Base-by-base conservation (phyloP, 2,888 invertebrate genomes). In the Sphaerophoria taeniata region DNA sequence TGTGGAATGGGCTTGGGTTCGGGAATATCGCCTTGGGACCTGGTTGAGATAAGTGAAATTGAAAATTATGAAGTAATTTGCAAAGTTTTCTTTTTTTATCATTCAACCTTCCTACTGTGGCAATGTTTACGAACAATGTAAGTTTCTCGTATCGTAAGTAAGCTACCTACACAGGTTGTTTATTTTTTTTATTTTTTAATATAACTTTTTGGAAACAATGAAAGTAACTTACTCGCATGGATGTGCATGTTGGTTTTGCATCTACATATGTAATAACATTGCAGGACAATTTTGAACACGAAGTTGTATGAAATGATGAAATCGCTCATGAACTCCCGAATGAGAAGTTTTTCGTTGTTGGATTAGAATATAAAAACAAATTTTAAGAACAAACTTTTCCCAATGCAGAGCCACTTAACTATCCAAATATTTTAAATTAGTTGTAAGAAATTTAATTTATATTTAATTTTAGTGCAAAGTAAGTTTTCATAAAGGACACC, bases 11-110 rank as follows among this genome's bases (percentile, higher is more conserved):
- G 36, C 12, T 9, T 5, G 12, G 11, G 12, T 14, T 51, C 2
- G 51, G 16, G 16, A 24, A 65, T 65, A 24, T 39, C 14, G n/a
- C 36, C 49, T 39, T 24, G 60, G 58, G 47, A 71, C 36, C 53
- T 24, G 55, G 67, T 60, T 51, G 45, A 56, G 71, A 76, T 55
- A 76, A 76, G 75, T 58, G 80, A 80, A 80, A 84, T 84, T 84
- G 84, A 84, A 84, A 84, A 84, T 84, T 80, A 84, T 80, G 75
- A 76, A 80, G 84, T 80, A 80, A 84, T 84, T 75, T 49, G 71
- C 49, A 71, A 84, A 80, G 84, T 84, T 84, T 65, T 56, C n/a
- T 60, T 60, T 61, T 24, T 43, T 36, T 53, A 34, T n/a, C 65
- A 5, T 31, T 31, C 11, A 43, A 36, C 36, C 53, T 39, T 39